These are phyloP conservation scores for Neopelma chrysocephalum DNA, from an alignment of 2,797 vertebrate genomes.

Conservation along the genomic window DNA sequence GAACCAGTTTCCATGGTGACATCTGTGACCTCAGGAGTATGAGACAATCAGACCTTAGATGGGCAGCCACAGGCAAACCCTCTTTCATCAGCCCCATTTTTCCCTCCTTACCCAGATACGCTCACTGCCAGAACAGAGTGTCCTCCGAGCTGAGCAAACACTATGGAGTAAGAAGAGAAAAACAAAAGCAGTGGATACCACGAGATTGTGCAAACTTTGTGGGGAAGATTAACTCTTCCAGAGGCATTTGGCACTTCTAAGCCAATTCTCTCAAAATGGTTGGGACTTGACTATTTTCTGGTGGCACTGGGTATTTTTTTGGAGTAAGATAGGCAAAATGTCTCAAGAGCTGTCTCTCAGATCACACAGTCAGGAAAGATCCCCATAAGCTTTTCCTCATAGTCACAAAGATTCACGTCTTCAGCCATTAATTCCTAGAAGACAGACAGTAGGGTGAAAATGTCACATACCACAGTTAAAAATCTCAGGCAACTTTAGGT, in stretches of 20 bases:
- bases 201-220: not conserved
- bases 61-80: not conserved
- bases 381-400: not conserved
- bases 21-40: not conserved
- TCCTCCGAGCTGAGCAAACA: not conserved
- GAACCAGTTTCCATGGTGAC: not conserved
- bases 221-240: not conserved
- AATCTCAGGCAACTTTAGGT: not conserved
- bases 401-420: not conserved
- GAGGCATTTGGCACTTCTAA: not conserved
- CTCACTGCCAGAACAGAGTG: fast-evolving
- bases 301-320: not conserved
- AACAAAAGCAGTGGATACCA: not conserved
- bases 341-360: not conserved
- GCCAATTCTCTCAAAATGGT: not conserved
- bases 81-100: not conserved
- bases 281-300: not conserved
- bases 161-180: not conserved
- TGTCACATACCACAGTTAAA: fast-evolving
- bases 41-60: not conserved
- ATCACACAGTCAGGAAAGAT: not conserved
- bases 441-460: not conserved
- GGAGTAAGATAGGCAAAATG: not conserved
- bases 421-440: not conserved
- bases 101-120: not conserved